Percentiles rank a stretch among this genome's conserved stretches.
phyloP scores from a whole-genome alignment of 2,113 vertebrate genomes.

The Spilogale gracilis region DNA sequence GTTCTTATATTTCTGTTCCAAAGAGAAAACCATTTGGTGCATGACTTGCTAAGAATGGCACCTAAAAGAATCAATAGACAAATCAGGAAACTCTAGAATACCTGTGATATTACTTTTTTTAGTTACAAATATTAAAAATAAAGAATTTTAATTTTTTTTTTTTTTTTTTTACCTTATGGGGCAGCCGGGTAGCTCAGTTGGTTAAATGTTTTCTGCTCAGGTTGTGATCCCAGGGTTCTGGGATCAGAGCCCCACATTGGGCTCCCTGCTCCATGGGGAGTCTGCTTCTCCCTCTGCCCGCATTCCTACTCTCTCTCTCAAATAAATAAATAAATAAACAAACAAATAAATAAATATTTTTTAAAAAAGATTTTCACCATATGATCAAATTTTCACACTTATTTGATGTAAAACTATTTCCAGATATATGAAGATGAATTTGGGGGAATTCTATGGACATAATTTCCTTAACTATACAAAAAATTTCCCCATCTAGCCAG shows the following conservation, averaged over 20 bases:
- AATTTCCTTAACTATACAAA: not conserved
- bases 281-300: not conserved
- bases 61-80: not conserved
- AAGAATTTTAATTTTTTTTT: too few species aligned
- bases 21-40: not conserved
- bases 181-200: not conserved
- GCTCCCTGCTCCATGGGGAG: not conserved
- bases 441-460: not conserved
- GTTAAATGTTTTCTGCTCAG: not conserved
- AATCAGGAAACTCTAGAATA: not conserved
- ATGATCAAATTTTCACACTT: not conserved
- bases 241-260: not conserved
- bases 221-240: not conserved
- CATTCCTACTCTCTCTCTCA: not conserved
- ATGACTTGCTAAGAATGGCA: not conserved
- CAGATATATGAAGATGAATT: not conserved
- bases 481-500: not conserved
- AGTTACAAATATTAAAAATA: not conserved
- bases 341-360: not conserved
- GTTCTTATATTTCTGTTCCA: not conserved
- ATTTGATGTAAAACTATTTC: constrained; percentile 43
- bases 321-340: not conserved
- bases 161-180: not conserved
- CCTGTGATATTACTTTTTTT: not conserved
- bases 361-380: not conserved